Conservation (phyloP, 1,140 invertebrate genomes). For the Nymphalis io region DNA sequence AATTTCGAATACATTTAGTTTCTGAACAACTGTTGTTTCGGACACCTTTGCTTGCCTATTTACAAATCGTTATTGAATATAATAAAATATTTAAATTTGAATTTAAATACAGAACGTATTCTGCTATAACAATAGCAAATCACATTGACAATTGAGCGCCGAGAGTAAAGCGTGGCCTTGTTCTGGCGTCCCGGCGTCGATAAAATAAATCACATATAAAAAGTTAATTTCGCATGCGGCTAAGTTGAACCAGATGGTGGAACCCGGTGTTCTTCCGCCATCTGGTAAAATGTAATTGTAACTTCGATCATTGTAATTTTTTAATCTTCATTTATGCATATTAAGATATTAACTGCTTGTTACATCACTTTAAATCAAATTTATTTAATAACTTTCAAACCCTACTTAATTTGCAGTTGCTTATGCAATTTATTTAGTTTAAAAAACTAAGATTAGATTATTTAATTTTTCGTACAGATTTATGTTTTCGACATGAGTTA, state of each 20-base stretch:
- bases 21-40: neutral
- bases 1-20: neutral
- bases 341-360: neutral
- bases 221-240: conserved; percentile 65
- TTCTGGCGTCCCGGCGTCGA: conserved; percentile 57
- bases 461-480: too few species aligned
- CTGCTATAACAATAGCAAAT: too few species aligned
- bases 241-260: conserved; percentile 51
- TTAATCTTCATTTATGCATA: conserved; percentile 26
- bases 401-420: too few species aligned
- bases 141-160: conserved; percentile 43
- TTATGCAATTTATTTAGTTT: too few species aligned
- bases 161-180: conserved; percentile 60
- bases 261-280: conserved; percentile 46
- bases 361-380: too few species aligned
- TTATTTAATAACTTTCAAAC: too few species aligned
- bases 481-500: neutral
- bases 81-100: too few species aligned
- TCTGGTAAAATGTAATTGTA: conserved; percentile 53
- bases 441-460: too few species aligned
- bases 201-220: conserved; percentile 71
- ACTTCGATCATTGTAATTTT: conserved; percentile 32
- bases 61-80: too few species aligned
- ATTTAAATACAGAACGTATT: too few species aligned
- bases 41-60: too few species aligned